Conservation (phyloP, 1,140 invertebrate genomes). For the Aphelenchoides avenae region DNA sequence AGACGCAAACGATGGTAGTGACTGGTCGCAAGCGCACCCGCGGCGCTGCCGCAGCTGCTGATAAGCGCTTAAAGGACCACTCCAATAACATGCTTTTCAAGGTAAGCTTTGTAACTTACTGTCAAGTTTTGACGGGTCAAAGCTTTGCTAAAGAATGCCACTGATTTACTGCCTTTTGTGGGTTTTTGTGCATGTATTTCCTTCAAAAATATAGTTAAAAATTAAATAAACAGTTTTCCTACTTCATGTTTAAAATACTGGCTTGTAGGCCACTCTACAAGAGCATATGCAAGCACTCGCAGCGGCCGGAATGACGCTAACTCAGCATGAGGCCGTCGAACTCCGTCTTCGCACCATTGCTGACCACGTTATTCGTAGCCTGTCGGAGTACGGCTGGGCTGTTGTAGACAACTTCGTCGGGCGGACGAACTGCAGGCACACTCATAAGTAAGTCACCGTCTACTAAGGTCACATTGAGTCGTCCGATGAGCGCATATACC, state of each 20-base stretch:
- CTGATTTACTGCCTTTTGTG: too few species aligned
- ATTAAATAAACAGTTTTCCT: slow-evolving; percentile 22
- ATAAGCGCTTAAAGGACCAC: too few species aligned
- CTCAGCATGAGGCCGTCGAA: slow-evolving; percentile 37
- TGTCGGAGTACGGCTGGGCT: slow-evolving; percentile 47
- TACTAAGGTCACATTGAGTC: too few species aligned
- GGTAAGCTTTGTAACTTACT: too few species aligned
- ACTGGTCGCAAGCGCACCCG: too few species aligned
- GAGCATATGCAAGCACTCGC: slow-evolving; percentile 33
- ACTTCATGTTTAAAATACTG: too few species aligned
- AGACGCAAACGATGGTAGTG: too few species aligned
- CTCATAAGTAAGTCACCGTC: slow-evolving; percentile 26
- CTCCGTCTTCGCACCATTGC: slow-evolving; percentile 34
- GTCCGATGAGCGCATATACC: slow-evolving; percentile 20
- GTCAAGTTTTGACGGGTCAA: too few species aligned
- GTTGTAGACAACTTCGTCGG: slow-evolving; percentile 46
- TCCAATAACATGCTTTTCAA: slow-evolving; percentile 38
- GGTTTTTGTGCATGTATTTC: too few species aligned
- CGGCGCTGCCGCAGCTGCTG: too few species aligned
- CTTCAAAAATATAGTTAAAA: too few species aligned
- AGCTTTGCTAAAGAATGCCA: too few species aligned
- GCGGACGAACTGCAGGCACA: slow-evolving; percentile 28
- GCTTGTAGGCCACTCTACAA: slow-evolving; percentile 38
- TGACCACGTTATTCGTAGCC: slow-evolving; percentile 40
- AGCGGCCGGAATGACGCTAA: slow-evolving; percentile 19